Evolutionary conservation across 2,113 vertebrate species (phyloP).

Genomic region (Neogobius melanostomus): DNA sequence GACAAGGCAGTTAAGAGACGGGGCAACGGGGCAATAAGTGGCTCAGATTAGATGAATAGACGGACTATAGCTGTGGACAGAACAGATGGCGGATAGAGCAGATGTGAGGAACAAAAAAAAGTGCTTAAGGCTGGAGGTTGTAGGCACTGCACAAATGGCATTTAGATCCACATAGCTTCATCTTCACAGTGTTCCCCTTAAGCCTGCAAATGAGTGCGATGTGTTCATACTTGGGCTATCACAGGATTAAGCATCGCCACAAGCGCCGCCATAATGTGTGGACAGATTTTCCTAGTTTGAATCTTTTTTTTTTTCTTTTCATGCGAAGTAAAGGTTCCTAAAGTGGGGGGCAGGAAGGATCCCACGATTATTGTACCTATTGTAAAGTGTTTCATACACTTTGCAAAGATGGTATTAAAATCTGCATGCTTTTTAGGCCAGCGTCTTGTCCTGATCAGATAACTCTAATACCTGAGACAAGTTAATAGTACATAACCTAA

Average conservation of each 20-base stretch:
- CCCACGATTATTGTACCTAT: no score
- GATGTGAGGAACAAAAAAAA: slow-evolving; percentile 23
- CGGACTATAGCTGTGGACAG: neutral
- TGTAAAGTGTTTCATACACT: no score
- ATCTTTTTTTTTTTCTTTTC: neutral
- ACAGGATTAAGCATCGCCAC: slow-evolving; percentile 21
- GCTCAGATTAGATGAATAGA: neutral
- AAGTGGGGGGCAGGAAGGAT: no score
- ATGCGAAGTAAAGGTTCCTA: neutral
- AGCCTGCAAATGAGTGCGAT: slow-evolving; percentile 14
- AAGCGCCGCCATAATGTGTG: slow-evolving; percentile 6
- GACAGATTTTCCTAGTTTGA: neutral
- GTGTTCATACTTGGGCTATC: slow-evolving; percentile 21
- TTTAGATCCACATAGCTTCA: slow-evolving; percentile 32
- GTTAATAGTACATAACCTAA: no score
- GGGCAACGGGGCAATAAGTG: slow-evolving; percentile 6
- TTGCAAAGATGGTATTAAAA: no score
- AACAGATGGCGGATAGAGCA: slow-evolving; percentile 21
- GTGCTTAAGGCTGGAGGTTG: slow-evolving; percentile 19
- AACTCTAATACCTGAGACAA: no score
- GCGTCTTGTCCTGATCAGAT: no score
- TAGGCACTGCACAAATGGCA: slow-evolving; percentile 19
- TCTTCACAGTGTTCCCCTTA: slow-evolving; percentile 16
- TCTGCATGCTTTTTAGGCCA: no score
- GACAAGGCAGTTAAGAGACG: slow-evolving; percentile 23